Base-by-base conservation (phyloP, 2,888 invertebrate species). In the Oegoconia quadripuncta region DNA sequence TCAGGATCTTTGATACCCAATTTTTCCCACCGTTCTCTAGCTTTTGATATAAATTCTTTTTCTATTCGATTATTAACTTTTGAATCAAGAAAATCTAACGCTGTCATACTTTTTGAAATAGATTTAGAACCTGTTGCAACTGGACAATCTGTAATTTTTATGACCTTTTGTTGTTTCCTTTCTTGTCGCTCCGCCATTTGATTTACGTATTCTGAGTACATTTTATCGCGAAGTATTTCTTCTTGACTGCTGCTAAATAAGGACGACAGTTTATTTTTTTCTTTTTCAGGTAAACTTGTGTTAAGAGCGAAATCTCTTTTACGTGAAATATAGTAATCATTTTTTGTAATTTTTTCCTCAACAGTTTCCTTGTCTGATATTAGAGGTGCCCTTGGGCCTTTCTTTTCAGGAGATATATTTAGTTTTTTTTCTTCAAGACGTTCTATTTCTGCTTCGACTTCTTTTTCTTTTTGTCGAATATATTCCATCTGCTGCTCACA, bases 171-270 rank as follows among this genome's bases (percentile, higher is more conserved):
- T 44, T 93, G 90, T 53, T 93, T 93, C 29, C 96, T 88, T 61
- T 95, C 93, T 56, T 93, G 91, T 8, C 95, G 89, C 66, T 93
- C 93, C 3, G 93, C 91, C 59, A 95, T 92, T 76, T 95, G 93
- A 61, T 89, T 88, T 64, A 95, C 90, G 79, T 95, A 95, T 71
- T 95, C 95, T 54, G 93, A 90, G 75, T 94, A 95, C 95, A 96
- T 95, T 74, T 92, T 91, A 50, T 93, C 92, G 5, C 95, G 90
- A 55, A 93, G 91, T 27, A 90, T 84, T 70, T 95, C 94, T 46
- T 91, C 91, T 68, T 95, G 93, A 32, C 92, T 92, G 6, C 91
- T 90, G 7, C 88, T 89, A 26, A 91, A 81, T 41, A 73, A 52
- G 28, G 76, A 71, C 14, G 73, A 71, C 14, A 79, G 42, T 52